Evolutionary conservation across 2,888 invertebrate species (phyloP).

Genomic region (Molanna angustata): DNA sequence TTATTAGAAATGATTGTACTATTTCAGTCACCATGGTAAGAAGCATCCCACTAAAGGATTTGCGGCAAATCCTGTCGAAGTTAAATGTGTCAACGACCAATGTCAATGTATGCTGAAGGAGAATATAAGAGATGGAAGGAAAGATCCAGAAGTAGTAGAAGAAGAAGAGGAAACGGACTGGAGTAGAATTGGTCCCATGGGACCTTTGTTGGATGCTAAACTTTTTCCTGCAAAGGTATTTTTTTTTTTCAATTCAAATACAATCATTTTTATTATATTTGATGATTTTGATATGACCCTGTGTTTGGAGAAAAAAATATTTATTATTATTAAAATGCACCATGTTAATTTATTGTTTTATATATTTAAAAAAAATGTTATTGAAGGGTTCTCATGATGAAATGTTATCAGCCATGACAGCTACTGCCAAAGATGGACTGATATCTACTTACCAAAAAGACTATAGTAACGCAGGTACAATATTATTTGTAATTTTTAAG

Average conservation of each 20-base stretch:
- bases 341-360: too few species aligned
- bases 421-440: conserved; percentile 6
- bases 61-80: too few species aligned
- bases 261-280: not conserved
- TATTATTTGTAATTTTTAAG: too few species aligned
- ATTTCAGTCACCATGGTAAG: conserved; percentile 9
- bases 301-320: too few species aligned
- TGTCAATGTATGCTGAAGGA: conserved; percentile 8
- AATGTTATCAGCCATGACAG: too few species aligned
- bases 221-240: conserved; percentile 56
- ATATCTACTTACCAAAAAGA: conserved; percentile 11
- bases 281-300: too few species aligned
- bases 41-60: not conserved
- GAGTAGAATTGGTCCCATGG: conserved; percentile 56
- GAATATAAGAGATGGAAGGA: too few species aligned
- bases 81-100: conserved; percentile 3
- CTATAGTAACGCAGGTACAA: conserved; percentile 6
- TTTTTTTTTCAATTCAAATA: not conserved
- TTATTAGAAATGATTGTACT: not conserved
- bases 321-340: too few species aligned
- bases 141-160: conserved; percentile 23
- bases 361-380: too few species aligned
- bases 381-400: too few species aligned
- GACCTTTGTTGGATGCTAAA: conserved; percentile 60
- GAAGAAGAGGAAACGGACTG: conserved; percentile 37